Evolutionary conservation across 2,113 vertebrate species (phyloP), one percentile per base, ranked within the genome.

Genomic region (Synodontis membranacea): DNA sequence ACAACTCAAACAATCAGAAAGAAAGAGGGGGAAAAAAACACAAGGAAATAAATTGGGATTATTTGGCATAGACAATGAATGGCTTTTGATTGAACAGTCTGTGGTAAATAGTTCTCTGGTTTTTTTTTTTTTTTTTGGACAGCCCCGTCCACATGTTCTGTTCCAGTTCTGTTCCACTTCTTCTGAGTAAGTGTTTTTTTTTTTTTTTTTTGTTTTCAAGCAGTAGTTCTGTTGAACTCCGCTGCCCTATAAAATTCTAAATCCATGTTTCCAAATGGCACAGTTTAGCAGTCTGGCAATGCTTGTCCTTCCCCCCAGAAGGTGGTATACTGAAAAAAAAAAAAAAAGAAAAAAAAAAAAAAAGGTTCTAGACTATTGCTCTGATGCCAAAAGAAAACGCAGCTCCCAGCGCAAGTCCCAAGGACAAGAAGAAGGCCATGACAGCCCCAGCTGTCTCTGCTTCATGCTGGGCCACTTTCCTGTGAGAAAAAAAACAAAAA

Each of bases 371-470:
- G 93, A 98, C 91, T 44, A 97, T 89, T 15, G 91, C 91, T 88
- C 93, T 93, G 92, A 97, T 92, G 54, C 93, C 92, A 70, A 99
- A 99, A 48, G 98, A 98, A 50, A 96, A 0, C 0, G 94, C 93
- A 0, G 98, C 97, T 48, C 98, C 98, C 79, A 98, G 91, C 0
- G 98, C 97, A 94, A 99, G 93, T 28, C 98, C 98, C 50, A 99
- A 95, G 0, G 97, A 96, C 86, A 99, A 91, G 91, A 99, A 99
- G 93, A 99, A 99, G 10, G 96, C 95, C 98, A 99, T 99, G 93
- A 99, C 87, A n/a, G 96, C 91, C 54, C 98, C 98, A 0, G 98
- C 97, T 0, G 97, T 99, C 92, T 99, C 98, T 0, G 97, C 96
- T 91, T 99, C 96, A 0, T 96, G 95, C 0, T 88, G 92, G 1